These are phyloP conservation scores for Orthosia incerta DNA, from an alignment of 2,888 invertebrate genomes.

Conservation along the genomic window DNA sequence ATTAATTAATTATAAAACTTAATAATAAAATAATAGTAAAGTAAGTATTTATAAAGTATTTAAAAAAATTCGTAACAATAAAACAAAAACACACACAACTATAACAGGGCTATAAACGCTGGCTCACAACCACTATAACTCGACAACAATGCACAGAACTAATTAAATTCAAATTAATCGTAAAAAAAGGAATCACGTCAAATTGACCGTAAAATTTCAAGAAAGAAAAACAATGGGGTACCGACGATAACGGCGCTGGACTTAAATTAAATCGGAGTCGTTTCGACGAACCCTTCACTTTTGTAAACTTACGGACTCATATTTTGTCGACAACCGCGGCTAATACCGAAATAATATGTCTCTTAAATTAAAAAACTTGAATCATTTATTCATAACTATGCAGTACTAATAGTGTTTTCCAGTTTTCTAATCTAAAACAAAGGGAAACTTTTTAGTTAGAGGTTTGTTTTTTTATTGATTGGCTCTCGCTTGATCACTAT, in stretches of 20 bases:
- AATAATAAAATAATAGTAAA: too few species aligned
- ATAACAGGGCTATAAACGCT: conserved; percentile 47
- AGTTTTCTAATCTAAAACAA: too few species aligned
- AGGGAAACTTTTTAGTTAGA: too few species aligned
- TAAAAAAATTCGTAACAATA: too few species aligned
- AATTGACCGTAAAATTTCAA: conserved; percentile 90
- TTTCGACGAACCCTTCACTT: conserved; percentile 88
- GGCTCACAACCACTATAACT: conserved; percentile 61
- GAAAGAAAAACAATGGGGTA: conserved; percentile 90
- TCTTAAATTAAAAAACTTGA: too few species aligned
- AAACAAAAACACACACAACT: conserved; percentile 43
- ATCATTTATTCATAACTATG: too few species aligned
- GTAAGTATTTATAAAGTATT: too few species aligned
- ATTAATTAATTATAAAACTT: too few species aligned
- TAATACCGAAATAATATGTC: too few species aligned
- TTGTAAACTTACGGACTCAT: conserved; percentile 73
- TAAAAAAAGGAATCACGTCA: conserved; percentile 89
- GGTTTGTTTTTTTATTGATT: too few species aligned
- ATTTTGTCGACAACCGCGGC: neutral
- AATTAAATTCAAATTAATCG: conserved; percentile 90
- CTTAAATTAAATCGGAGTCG: conserved; percentile 90
- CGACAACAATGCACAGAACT: conserved; percentile 81
- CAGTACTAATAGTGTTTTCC: too few species aligned
- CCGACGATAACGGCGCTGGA: conserved; percentile 87
- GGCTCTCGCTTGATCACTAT: too few species aligned